Conservation (phyloP, 2,113 vertebrate species). For the Syrmaticus mikado region DNA sequence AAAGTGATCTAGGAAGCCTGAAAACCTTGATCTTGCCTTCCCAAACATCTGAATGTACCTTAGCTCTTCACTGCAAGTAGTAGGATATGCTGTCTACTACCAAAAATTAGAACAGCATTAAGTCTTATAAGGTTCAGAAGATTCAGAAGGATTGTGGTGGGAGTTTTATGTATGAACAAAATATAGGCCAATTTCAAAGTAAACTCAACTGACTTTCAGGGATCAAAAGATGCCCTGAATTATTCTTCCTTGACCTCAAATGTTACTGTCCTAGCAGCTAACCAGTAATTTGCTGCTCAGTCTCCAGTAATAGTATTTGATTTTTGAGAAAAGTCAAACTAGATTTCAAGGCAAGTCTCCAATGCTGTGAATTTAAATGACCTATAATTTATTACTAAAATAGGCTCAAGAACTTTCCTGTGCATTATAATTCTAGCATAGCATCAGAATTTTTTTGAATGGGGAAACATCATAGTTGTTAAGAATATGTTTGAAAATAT, state of each 20-base stretch:
- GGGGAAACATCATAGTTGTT: neutral
- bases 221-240: neutral
- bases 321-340: neutral
- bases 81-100: neutral
- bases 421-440: neutral
- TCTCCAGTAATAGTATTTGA: neutral
- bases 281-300: neutral
- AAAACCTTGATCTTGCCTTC: neutral
- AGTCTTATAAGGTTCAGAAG: no score
- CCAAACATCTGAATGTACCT: rapidly evolving
- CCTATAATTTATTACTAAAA: neutral
- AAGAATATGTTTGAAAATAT: neutral
- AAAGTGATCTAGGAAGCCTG: neutral
- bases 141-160: neutral
- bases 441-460: neutral
- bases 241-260: neutral
- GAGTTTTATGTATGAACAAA: neutral
- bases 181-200: neutral
- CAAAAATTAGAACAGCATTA: neutral
- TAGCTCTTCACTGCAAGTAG: neutral
- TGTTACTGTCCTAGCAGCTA: neutral
- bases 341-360: neutral
- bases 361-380: neutral
- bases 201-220: neutral
- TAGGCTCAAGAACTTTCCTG: neutral